Percentiles rank a stretch among this genome's conserved stretches.
These are phyloP conservation scores for Allobates femoralis DNA, from an alignment of 2,797 vertebrate genomes.

Conservation along the genomic window DNA sequence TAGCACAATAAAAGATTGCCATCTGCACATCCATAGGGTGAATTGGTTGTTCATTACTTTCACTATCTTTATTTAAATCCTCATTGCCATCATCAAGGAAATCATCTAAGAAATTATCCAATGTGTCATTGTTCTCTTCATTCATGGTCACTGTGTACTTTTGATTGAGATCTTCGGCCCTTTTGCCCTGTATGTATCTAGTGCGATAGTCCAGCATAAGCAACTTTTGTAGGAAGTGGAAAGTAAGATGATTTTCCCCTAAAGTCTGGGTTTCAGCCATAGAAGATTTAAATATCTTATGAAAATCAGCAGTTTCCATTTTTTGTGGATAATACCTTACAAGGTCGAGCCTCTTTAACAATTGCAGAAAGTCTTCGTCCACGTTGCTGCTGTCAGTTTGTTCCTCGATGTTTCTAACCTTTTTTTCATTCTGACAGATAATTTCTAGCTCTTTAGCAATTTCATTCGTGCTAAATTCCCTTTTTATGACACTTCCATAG, in stretches of 20 bases:
- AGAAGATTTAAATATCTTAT: slow-evolving; percentile 64
- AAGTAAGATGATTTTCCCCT: slow-evolving; percentile 64
- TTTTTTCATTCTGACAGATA: neutral
- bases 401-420: neutral
- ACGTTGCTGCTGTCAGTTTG: slow-evolving; percentile 9
- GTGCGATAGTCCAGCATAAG: slow-evolving; percentile 15
- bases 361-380: neutral
- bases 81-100: neutral
- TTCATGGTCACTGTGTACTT: neutral
- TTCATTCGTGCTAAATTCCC: neutral
- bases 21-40: slow-evolving; percentile 79
- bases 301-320: slow-evolving; percentile 68
- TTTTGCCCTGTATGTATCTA: slow-evolving; percentile 15
- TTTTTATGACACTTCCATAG: neutral
- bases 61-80: rapidly evolving
- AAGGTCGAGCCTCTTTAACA: neutral
- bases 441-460: neutral
- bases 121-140: slow-evolving; percentile 20
- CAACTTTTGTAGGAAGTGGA: slow-evolving; percentile 68
- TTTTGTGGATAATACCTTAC: slow-evolving; percentile 67
- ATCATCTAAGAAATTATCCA: slow-evolving; percentile 49
- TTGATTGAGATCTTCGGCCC: slow-evolving; percentile 70
- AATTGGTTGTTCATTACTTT: slow-evolving; percentile 38
- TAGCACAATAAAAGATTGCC: slow-evolving; percentile 75
- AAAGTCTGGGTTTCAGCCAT: slow-evolving; percentile 59